Base-by-base conservation (phyloP, 2,797 vertebrate genomes). In the Characodon lateralis region DNA sequence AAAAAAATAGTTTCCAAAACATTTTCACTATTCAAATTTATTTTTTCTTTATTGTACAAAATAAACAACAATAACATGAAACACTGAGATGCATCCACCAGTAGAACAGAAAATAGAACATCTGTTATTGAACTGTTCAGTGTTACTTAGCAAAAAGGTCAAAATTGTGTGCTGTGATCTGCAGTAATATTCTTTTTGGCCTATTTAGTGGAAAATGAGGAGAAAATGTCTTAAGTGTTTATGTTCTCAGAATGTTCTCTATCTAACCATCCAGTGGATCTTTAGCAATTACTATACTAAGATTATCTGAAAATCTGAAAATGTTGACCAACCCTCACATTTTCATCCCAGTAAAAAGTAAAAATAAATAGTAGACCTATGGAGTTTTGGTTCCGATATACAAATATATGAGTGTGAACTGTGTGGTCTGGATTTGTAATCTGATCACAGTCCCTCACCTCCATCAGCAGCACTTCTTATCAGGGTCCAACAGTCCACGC, bases 401-500 rank as follows among this genome's bases (percentile, higher is more conserved):
- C 14, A 43, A 24, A 18, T 20, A 20, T 16, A 24, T 61, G 31
- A 24, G 39, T 55, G 63, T 35, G 39, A 78, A 72, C 74, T n/a
- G 41, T 41, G 1, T 22, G 28, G 56, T 82, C 22, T 76, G 77
- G 18, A 72, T 83, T 78, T 72, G 74, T 24, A 73, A 76, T 82
- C 78, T 74, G 77, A 81, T 85, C 76, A 55, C 79, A 82, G 80
- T 81, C 83, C 66, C 82, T 88, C 75, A 55, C 59, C 70, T 84
- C 76, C 78, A 91, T 82, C 84, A 84, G 79, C 82, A 78, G 88
- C 75, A 53, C 76, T 70, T 77, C 87, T 92, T 93, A 94, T 94
- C 92, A 93, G 83, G 78, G 93, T 94, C 86, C 95, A 94, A 85
- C 76, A 90, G 95, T 95, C 85, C 92, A 88, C 75, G 73, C 76